These are phyloP conservation scores for Zaprionus lachaisei DNA, from an alignment of 1,140 invertebrate genomes.

Conservation along the genomic window DNA sequence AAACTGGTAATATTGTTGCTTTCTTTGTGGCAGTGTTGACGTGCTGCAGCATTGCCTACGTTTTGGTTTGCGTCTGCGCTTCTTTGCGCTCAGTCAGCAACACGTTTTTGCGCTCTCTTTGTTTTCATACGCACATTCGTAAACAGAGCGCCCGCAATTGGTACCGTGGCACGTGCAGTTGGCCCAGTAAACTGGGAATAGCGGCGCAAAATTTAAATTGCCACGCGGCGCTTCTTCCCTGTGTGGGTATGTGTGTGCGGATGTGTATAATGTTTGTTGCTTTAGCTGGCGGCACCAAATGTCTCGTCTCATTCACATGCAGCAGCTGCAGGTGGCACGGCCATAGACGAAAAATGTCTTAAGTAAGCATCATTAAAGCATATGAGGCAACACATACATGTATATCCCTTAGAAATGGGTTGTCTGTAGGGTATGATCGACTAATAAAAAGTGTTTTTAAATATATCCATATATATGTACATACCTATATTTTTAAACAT, in stretches of 20 bases:
- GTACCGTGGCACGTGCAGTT: conserved; percentile 53
- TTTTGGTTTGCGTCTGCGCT: conserved; percentile 58
- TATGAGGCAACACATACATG: conserved; percentile 19
- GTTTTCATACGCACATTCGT: conserved; percentile 75
- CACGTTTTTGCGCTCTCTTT: conserved; percentile 54
- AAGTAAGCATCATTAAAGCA: conserved; percentile 68
- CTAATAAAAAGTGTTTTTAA: too few species aligned
- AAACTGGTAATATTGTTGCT: neutral
- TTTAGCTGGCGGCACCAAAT: conserved; percentile 53
- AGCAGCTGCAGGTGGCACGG: conserved; percentile 50
- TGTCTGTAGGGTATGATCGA: neutral
- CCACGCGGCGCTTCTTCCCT: neutral
- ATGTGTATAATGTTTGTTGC: conserved; percentile 40
- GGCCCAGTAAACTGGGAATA: conserved; percentile 16
- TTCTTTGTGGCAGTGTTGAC: conserved; percentile 59
- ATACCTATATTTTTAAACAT: too few species aligned
- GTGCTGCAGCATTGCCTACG: conserved; percentile 41
- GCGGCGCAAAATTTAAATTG: conserved; percentile 2
- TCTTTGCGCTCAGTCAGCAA: neutral
- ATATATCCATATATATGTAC: too few species aligned
- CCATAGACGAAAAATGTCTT: conserved; percentile 51
- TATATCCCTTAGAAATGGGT: neutral
- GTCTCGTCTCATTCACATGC: conserved; percentile 59
- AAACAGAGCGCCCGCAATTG: conserved; percentile 53
- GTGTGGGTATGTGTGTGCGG: neutral